Evolutionary conservation across 1,140 invertebrate genomes (phyloP), one percentile per base, ranked within the genome.

Genomic region (Drosophila repleta): DNA sequence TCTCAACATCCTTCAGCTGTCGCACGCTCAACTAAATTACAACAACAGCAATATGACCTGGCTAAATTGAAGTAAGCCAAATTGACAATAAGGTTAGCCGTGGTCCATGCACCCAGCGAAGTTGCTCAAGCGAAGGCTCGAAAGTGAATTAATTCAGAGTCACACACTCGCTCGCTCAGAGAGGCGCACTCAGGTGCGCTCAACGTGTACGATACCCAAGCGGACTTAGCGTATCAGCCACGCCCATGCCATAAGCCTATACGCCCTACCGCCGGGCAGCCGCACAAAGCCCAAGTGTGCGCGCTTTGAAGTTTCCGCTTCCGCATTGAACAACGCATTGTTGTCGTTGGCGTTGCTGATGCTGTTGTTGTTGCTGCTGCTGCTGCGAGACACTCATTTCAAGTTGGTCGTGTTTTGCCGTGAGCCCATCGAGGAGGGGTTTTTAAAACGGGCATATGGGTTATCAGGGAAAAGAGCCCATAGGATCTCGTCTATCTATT

Each of bases 271-370:
- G 41, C 53, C 61, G 68, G 69, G 63, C 63, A 66, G 75, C 77
- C 68, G 62, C 79, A 78, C 65, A 81, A 87, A 82, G 79, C 67
- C 65, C 82, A 81, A 65, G 83, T 88, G 82, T 75, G 81, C 75
- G 68, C 62, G 78, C 82, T 87, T 87, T 87, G 82, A 87, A 88
- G 82, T 87, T 87, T 87, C 79, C 83, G 82, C 71, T 88, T 87
- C 83, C 82, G 79, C 79, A 69, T 48, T 73, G 64, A 64, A 72
- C 68, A 76, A 76, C 79, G 51, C 56, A 68, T 55, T 65, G 71
- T 71, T 75, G 67, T 79, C 45, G 51, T 55, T 43, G 41, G 57
- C 56, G 74, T 41, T 58, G 3, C 18, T 74, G 63, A 41, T 49
- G 41, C 21, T 58, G 70, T 62, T 75, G 63, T 64, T 82, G 63